Base-by-base conservation (phyloP, 1,140 invertebrate species). In the Drosophila sucinea region DNA sequence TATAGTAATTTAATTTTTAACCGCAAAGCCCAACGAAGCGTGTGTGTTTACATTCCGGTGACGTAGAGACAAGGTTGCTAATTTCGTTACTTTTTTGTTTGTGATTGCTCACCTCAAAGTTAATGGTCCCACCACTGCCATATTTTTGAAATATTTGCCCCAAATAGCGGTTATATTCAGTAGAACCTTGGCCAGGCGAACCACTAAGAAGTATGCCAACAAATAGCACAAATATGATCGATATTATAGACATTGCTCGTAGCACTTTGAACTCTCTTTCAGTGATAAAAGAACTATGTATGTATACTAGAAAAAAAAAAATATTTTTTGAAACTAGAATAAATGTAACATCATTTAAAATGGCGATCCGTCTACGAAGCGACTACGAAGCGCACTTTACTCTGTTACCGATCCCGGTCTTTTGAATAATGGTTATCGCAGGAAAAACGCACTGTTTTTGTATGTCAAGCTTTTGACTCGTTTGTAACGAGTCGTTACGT, bases 111-210 rank as follows among this genome's bases (percentile, higher is more conserved):
- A 94, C 94, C 92, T 95, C 94, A 82, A 94, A 95, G 30, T 93
- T 94, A 72, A 95, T 94, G 62, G 93, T 92, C 23, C 93, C 93
- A 77, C 93, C 93, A 66, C 93, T 93, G 60, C 94, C 94, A 77
- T 95, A 95, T 79, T 94, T 94, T 77, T 93, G 90, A 77, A 95
- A 95, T 77, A 95, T 94, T 70, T 91, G 85, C 60, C 79, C 70
- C 73, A 92, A 77, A 77, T 92, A 92, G 40, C 85, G 81, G 73
- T 90, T 92, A 67, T 92, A 92, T 64, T 92, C 90, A 40, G 67
- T 85, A 11, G 90, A 79, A 51, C 72, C 69, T 11, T 70, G 41
- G 2, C 25, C 54, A 0, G 54, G 44, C 7, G 44, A 51, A 27
- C 23, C 27, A 27, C 29, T 40, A 4, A 70, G 67, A 23, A 69